A percentile compares a stretch with the other conserved stretches of the same genome.
Conservation (phyloP, 2,888 invertebrate species). For the Odontocerum albicorne region DNA sequence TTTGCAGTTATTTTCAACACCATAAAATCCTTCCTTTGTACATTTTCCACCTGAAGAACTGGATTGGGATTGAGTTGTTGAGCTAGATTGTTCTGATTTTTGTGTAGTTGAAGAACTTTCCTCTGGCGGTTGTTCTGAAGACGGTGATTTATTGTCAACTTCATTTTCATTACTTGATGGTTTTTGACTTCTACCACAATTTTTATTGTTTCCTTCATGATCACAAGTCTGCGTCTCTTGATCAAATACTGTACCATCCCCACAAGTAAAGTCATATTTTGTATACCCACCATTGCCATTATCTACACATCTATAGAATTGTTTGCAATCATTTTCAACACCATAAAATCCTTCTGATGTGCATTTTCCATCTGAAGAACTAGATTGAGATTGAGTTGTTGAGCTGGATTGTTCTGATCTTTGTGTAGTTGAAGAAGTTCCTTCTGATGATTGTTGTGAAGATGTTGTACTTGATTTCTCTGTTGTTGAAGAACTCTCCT, state of each 20-base stretch:
- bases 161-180: conserved; percentile 16
- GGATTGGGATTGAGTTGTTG: not conserved
- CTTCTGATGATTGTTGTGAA: too few species aligned
- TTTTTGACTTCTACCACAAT: conserved; percentile 1
- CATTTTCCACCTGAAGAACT: conserved; percentile 39
- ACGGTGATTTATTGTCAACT: conserved; percentile 36
- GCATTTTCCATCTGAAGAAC: conserved; percentile 12
- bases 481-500: too few species aligned
- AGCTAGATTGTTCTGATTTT: conserved; percentile 28
- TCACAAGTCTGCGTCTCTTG: conserved; percentile 49
- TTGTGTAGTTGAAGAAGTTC: too few species aligned
- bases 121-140: conserved; percentile 16
- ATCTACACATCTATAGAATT: conserved; percentile 76
- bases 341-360: conserved; percentile 63
- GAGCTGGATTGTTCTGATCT: not conserved
- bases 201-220: conserved; percentile 45
- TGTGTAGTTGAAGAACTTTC: too few species aligned
- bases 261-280: conserved; percentile 73
- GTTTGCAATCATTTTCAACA: conserved; percentile 67
- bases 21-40: conserved; percentile 52
- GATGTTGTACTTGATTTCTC: too few species aligned
- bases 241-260: conserved; percentile 68
- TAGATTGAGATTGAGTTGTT: conserved; percentile 3
- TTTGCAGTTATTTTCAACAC: conserved; percentile 50
- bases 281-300: conserved; percentile 61